Base-by-base conservation (phyloP, 2,113 vertebrate genomes). In the Sinocyclocheilus anophthalmus region DNA sequence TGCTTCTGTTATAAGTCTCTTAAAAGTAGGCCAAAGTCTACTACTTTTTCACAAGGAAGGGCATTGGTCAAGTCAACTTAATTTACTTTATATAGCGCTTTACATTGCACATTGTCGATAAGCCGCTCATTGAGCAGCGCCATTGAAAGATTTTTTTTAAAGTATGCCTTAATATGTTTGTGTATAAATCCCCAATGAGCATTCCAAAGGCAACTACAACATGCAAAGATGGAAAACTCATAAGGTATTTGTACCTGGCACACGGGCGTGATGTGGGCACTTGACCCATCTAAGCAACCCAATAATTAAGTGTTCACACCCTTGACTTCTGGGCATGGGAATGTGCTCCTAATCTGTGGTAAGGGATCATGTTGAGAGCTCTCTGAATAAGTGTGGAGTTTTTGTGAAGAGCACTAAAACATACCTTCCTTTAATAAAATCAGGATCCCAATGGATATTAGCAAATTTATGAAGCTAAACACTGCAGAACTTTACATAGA, bases 401-500 rank as follows among this genome's bases (percentile, higher is more conserved):
- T 37, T 63, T 61, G 33, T 20, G 16, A 16, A 50, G 42, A 67
- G 3, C 24, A 30, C 61, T 67, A 50, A 67, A 81, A 45, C n/a
- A 55, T 12, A 67, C 9, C 42, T 67, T 48, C 61, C 39, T 48
- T 24, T 67, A 48, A 39, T 67, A 81, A 65, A 65, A 65, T 81
- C 65, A 24, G n/a, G 39, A 45, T 65, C 78, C 78, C 78, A 65
- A 37, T 45, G 24, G n/a, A 67, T 48, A 50, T 50, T 48, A 48
- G 42, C 10, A 67, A 50, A 81, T 81, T 50, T 67, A 67, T 67
- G 61, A 8, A 24, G 39, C n/a, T 67, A 30, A 67, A 81, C 48
- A 45, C 6, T 81, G 57, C n/a, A 4, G 6, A 24, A 8, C 39
- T 81, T 81, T 81, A 81, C 59, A 80, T 9, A 61, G 20, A 61